Evolutionary conservation across 2,888 invertebrate genomes (phyloP), one percentile per base, ranked within the genome.

Genomic region (Drosophila demipolita): DNA sequence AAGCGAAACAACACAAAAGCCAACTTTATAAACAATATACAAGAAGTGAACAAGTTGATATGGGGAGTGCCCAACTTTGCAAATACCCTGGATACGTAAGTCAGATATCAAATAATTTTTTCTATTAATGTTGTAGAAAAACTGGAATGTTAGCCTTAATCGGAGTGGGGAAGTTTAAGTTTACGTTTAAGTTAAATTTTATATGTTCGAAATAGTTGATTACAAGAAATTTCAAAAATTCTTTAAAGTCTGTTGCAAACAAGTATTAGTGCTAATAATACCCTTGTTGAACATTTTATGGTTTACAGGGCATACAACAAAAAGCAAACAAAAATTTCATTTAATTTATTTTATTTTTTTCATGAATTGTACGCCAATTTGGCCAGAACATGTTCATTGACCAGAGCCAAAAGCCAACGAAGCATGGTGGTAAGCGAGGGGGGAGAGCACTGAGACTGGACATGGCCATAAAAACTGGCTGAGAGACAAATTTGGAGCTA

Each of bases 401-500:
- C 78, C 75, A 61, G 48, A 58, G 36, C n/a, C 32, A 54, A 26
- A 63, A 63, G 40, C 53, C 38, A 61, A n/a, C 40, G 66, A 40
- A 32, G 38, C 23, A 42, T 12, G 26, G 1, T 9, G 53, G 3
- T 23, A 17, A 4, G 15, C 15, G 1, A 26, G 23, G 5, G 15
- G 15, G 6, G 49, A 20, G 9, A 40, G 32, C 9, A 23, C 36
- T 12, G 36, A 12, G 42, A 80, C 77, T 83, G 83, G 86, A 82
- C 80, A 78, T 71, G 81, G 53, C 83, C 85, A 85, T 75, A 83
- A 83, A 83, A 83, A 78, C 74, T 61, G 78, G 80, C 80, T 73
- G 64, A 78, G n/a, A 84, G 81, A 85, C 87, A 87, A 85, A 85
- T 85, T 87, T 85, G 87, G 85, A 85, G 67, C 87, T 85, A 85